phyloP scores from a whole-genome alignment of 2,888 invertebrate species.

The Luperina testacea region DNA sequence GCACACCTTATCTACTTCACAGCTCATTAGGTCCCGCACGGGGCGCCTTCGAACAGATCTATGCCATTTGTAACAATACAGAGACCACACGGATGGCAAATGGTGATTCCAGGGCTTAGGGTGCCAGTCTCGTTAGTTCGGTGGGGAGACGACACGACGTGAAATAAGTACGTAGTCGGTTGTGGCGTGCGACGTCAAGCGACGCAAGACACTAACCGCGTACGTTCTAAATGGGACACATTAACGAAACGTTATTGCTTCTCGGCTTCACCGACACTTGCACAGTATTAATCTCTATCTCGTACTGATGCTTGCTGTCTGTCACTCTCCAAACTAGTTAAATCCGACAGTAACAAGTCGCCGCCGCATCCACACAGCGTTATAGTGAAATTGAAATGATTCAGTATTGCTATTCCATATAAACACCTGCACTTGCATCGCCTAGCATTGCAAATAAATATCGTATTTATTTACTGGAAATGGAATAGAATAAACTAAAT shows the following conservation, averaged over 20 bases:
- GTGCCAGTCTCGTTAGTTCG: constrained; percentile 80
- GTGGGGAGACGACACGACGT: constrained; percentile 75
- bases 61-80: constrained; percentile 88
- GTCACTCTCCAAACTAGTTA: constrained; percentile 75
- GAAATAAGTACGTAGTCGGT: constrained; percentile 76
- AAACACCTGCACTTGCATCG: constrained; percentile 33
- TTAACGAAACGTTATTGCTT: constrained; percentile 88
- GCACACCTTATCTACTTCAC: constrained; percentile 90
- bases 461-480: constrained; percentile 6
- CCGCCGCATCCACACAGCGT: constrained; percentile 37
- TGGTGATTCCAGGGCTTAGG: constrained; percentile 85
- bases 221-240: constrained; percentile 87
- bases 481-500: constrained; percentile 30
- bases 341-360: constrained; percentile 75
- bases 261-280: constrained; percentile 85
- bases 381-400: constrained; percentile 55
- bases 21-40: constrained; percentile 88
- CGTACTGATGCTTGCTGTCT: constrained; percentile 76
- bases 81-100: constrained; percentile 83
- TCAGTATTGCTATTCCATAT: constrained; percentile 48
- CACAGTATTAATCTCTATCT: constrained; percentile 87
- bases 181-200: constrained; percentile 77
- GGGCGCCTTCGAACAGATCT: constrained; percentile 83
- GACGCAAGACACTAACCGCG: constrained; percentile 84
- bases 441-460: constrained; percentile 21